phyloP scores from a whole-genome alignment of 2,797 vertebrate genomes.

The Pachyuromys duprasi region DNA sequence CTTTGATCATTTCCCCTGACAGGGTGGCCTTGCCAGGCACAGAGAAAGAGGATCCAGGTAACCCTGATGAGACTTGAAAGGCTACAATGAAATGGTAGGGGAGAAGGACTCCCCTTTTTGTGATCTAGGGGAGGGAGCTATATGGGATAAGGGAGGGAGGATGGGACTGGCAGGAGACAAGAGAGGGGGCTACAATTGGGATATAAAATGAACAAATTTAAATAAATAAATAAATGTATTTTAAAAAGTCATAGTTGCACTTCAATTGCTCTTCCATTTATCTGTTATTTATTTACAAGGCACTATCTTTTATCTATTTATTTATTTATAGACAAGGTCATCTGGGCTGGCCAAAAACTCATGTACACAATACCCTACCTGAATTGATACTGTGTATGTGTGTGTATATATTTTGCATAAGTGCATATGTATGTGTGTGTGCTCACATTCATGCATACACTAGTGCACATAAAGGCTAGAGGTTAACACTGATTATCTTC shows the following conservation, averaged over 20 bases:
- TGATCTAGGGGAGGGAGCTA: no score
- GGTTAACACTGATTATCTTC: neutral
- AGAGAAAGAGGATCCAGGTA: no score
- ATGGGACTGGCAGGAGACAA: no score
- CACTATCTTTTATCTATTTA: neutral
- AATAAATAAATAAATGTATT: no score
- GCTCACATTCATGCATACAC: fast-evolving
- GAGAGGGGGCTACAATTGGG: no score
- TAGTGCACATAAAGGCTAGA: neutral
- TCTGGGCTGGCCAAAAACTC: neutral
- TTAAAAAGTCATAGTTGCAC: neutral
- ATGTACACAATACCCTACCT: neutral
- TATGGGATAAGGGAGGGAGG: no score
- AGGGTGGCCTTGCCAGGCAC: no score
- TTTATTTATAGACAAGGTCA: neutral
- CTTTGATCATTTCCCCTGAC: no score
- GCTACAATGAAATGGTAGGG: no score
- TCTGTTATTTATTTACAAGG: neutral
- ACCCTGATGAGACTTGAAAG: no score
- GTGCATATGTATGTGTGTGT: neutral
- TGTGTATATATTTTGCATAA: neutral
- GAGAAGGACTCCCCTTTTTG: no score
- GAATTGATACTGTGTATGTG: neutral
- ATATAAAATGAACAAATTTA: no score
- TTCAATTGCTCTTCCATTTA: neutral